phyloP scores from a whole-genome alignment of 2,888 invertebrate species.

The Eulithis testata region DNA sequence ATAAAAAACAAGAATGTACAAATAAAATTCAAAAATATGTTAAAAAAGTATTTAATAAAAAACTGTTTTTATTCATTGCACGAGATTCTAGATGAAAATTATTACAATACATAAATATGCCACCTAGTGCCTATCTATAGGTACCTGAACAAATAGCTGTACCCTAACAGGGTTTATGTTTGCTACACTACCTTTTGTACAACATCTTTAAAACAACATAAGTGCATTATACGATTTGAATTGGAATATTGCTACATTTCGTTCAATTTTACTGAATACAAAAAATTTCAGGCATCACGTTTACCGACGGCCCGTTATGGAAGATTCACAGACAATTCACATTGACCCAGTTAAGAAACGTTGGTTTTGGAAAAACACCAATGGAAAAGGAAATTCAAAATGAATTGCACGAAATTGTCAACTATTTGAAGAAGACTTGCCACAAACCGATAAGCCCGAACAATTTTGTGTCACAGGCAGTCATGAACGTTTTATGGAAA shows the following conservation, averaged over 20 bases:
- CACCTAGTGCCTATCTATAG: no score
- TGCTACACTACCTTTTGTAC: no score
- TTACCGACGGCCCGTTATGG: slow-evolving; percentile 88
- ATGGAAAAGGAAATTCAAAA: slow-evolving; percentile 86
- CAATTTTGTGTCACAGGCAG: slow-evolving; percentile 84
- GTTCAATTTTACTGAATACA: not conserved
- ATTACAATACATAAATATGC: no score
- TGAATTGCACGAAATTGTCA: slow-evolving; percentile 83
- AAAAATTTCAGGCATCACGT: slow-evolving; percentile 85
- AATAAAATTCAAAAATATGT: no score
- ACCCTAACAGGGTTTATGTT: no score
- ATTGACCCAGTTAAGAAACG: slow-evolving; percentile 85
- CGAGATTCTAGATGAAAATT: no score
- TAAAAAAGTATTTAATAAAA: no score
- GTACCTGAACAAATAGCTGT: no score
- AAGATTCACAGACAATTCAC: slow-evolving; percentile 87
- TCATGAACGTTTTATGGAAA: slow-evolving; percentile 88
- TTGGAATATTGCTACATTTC: not conserved
- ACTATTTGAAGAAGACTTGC: slow-evolving; percentile 62
- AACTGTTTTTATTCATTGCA: no score
- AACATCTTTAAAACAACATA: no score
- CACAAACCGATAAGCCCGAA: slow-evolving; percentile 76
- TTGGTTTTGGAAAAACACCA: slow-evolving; percentile 85
- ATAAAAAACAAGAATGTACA: no score
- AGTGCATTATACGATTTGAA: no score